Percentiles rank a stretch among this genome's conserved stretches.
Evolutionary conservation across 2,797 vertebrate genomes (phyloP).

Genomic region (Kryptolebias ocellatus): DNA sequence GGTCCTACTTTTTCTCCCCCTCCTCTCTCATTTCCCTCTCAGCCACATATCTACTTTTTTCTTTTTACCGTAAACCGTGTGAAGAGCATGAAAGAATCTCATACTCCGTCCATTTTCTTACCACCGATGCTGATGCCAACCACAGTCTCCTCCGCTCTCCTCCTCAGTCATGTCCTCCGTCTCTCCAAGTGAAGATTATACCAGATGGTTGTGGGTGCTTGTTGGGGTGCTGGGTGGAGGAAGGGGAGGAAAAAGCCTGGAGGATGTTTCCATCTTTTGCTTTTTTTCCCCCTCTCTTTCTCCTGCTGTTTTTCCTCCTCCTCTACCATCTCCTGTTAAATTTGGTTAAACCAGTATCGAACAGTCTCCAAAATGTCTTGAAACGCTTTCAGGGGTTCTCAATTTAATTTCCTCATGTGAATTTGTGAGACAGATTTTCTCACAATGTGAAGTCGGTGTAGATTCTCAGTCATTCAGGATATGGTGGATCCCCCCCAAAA

Average conservation of each 20-base stretch:
- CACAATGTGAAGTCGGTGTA: too few species aligned
- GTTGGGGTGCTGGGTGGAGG: constrained; percentile 53
- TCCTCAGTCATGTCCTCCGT: constrained; percentile 3
- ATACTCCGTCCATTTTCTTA: background rate
- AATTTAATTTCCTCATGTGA: too few species aligned
- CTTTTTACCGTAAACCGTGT: too few species aligned
- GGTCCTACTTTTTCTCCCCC: too few species aligned
- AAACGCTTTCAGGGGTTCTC: too few species aligned
- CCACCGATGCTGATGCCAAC: constrained; percentile 1
- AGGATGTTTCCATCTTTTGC: constrained; percentile 50
- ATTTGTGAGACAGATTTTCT: too few species aligned
- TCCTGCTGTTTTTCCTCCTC: constrained; percentile 36
- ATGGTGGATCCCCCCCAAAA: too few species aligned
- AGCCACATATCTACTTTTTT: too few species aligned
- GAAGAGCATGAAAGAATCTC: too few species aligned
- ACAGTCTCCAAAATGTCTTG: too few species aligned
- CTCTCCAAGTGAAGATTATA: constrained; percentile 41
- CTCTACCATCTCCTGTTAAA: constrained; percentile 28
- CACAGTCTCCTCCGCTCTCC: background rate
- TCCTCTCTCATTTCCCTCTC: too few species aligned
- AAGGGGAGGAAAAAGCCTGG: constrained; percentile 36
- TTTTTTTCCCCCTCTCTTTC: constrained; percentile 30
- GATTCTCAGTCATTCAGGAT: too few species aligned
- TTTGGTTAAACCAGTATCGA: constrained; percentile 26
- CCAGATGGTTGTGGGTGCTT: constrained; percentile 66